Evolutionary conservation across 2,797 vertebrate genomes (phyloP).

Genomic region (Manis javanica): DNA sequence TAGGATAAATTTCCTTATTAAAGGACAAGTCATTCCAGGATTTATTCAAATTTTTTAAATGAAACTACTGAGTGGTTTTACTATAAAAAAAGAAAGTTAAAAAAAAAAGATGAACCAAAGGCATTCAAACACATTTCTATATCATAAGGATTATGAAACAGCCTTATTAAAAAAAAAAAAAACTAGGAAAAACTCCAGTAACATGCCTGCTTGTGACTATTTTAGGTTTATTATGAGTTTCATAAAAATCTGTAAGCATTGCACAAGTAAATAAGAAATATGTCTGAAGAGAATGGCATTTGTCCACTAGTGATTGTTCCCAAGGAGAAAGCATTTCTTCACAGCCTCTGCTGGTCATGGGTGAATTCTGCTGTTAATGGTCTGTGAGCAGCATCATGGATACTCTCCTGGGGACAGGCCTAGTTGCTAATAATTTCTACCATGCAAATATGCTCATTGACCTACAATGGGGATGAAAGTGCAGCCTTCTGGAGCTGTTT

Average conservation of each 20-base stretch:
- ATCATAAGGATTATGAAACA: neutral
- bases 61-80: neutral
- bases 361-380: constrained; percentile 77
- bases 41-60: neutral
- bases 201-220: neutral
- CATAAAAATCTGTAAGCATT: constrained; percentile 32
- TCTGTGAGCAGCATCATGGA: constrained; percentile 74
- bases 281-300: constrained; percentile 25
- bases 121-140: neutral
- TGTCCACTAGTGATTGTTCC: constrained; percentile 46
- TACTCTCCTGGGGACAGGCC: constrained; percentile 72
- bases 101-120: neutral
- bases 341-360: constrained; percentile 65
- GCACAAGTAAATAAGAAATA: neutral
- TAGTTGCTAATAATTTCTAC: constrained; percentile 79
- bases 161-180: neutral
- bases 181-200: neutral
- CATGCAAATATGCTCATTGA: constrained; percentile 79
- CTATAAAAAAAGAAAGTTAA: neutral
- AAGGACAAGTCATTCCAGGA: neutral
- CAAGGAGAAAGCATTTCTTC: constrained; percentile 68
- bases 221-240: constrained; percentile 39
- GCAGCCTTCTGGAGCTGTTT: constrained; percentile 70
- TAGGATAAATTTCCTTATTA: neutral
- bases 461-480: constrained; percentile 74